phyloP scores from a whole-genome alignment of 2,888 invertebrate genomes.

The Bimastos eiseni region DNA sequence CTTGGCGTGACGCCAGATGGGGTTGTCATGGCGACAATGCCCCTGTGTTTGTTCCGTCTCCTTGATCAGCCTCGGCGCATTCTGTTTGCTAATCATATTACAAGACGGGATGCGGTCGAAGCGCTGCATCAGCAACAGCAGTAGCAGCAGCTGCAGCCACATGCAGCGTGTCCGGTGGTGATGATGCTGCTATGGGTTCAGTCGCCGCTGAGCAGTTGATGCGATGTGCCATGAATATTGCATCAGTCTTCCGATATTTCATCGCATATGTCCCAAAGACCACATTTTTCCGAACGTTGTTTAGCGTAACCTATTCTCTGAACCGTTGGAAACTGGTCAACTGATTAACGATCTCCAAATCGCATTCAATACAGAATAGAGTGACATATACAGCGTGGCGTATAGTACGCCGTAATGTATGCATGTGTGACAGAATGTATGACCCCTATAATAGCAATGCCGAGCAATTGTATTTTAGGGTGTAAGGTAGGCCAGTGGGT shows the following conservation, averaged over 20 bases:
- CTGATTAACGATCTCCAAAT: neutral
- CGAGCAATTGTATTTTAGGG: too few species aligned
- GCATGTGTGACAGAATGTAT: too few species aligned
- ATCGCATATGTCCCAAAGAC: neutral
- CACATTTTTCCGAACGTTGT: neutral
- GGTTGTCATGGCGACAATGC: slow-evolving; percentile 8
- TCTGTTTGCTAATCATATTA: slow-evolving; percentile 23
- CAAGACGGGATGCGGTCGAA: neutral
- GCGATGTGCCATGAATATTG: neutral
- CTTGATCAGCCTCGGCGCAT: neutral
- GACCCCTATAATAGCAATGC: too few species aligned
- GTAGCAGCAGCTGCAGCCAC: neutral
- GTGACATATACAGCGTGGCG: too few species aligned
- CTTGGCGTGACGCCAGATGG: neutral
- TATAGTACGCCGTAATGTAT: neutral
- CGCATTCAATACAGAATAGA: neutral
- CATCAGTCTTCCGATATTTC: neutral
- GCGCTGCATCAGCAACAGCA: neutral
- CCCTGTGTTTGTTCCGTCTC: neutral
- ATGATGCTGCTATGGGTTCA: neutral
- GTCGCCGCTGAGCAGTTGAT: neutral
- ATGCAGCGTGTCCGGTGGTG: neutral
- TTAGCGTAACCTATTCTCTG: neutral
- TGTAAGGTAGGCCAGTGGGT: too few species aligned
- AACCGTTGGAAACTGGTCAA: neutral